Conservation (phyloP, 2,797 vertebrate species). For the Hemibagrus guttatus region DNA sequence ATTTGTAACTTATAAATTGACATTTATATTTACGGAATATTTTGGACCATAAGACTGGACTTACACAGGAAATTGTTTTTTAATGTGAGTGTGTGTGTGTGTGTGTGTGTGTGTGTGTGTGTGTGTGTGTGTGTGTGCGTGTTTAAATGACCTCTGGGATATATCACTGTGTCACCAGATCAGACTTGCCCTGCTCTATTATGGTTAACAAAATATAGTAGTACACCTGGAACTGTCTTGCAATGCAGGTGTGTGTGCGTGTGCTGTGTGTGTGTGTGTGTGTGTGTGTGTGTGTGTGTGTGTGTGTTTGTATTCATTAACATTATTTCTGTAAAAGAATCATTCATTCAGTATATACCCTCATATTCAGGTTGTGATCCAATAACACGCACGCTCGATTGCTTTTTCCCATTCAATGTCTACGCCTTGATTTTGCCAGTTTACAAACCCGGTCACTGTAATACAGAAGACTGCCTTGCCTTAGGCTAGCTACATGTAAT, state of each 20-base stretch:
- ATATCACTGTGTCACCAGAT: conserved; percentile 3
- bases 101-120: not conserved
- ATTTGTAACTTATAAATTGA: no score
- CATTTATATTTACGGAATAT: not conserved
- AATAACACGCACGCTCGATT: not conserved
- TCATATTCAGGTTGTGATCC: not conserved
- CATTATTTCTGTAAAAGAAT: not conserved
- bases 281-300: conserved; percentile 28
- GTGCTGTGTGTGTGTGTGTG: conserved; percentile 18
- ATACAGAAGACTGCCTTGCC: not conserved
- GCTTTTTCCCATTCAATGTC: not conserved
- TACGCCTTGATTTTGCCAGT: not conserved
- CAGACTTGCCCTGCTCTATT: conserved; percentile 13
- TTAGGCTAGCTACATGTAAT: not conserved
- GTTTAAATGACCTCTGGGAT: not conserved
- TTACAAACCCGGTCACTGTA: not conserved
- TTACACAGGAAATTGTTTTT: not conserved
- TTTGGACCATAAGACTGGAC: not conserved
- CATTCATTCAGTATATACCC: not conserved
- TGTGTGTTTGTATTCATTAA: conserved; percentile 9
- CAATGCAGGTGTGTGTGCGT: not conserved
- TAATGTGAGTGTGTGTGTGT: not conserved
- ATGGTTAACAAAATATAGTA: not conserved
- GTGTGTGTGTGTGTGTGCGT: conserved; percentile 19
- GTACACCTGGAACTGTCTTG: not conserved